Percentiles rank a stretch among this genome's conserved stretches.
phyloP scores from a whole-genome alignment of 1,140 invertebrate species.

The Eupristina koningsbergeri region DNA sequence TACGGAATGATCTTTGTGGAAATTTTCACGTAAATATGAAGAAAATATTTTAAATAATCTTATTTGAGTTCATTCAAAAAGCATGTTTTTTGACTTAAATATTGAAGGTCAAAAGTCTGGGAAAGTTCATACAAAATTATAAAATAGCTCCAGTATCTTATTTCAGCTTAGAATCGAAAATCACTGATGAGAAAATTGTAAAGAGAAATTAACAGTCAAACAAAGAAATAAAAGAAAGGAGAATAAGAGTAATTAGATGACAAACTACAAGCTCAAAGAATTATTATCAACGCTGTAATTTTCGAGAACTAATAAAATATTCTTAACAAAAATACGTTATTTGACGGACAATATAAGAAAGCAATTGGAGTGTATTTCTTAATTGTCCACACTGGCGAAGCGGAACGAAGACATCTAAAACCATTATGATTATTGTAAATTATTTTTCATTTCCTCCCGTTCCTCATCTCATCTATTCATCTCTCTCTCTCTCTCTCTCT shows the following conservation, averaged over 20 bases:
- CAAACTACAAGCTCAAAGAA: background rate
- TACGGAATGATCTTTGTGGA: too few species aligned
- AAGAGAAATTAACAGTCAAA: background rate
- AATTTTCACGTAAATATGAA: too few species aligned
- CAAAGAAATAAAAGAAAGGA: background rate
- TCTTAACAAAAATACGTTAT: slow-evolving; percentile 33
- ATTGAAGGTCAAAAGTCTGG: background rate
- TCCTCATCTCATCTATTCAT: too few species aligned
- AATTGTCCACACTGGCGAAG: slow-evolving; percentile 31
- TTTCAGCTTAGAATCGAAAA: background rate
- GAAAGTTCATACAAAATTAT: background rate
- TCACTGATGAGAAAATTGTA: slow-evolving; percentile 18
- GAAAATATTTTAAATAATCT: too few species aligned
- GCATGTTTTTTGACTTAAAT: background rate
- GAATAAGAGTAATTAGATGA: background rate
- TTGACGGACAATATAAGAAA: slow-evolving; percentile 49
- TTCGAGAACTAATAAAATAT: background rate
- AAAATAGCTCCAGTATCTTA: background rate
- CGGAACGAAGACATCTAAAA: slow-evolving; percentile 24
- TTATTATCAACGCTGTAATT: background rate
- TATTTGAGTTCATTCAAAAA: background rate
- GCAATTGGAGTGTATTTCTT: slow-evolving; percentile 47
- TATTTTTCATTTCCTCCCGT: background rate
- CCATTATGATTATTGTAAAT: background rate
- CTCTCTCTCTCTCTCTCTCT: background rate